Conservation (phyloP, 2,113 vertebrate genomes). For the Chrysochloris asiatica region DNA sequence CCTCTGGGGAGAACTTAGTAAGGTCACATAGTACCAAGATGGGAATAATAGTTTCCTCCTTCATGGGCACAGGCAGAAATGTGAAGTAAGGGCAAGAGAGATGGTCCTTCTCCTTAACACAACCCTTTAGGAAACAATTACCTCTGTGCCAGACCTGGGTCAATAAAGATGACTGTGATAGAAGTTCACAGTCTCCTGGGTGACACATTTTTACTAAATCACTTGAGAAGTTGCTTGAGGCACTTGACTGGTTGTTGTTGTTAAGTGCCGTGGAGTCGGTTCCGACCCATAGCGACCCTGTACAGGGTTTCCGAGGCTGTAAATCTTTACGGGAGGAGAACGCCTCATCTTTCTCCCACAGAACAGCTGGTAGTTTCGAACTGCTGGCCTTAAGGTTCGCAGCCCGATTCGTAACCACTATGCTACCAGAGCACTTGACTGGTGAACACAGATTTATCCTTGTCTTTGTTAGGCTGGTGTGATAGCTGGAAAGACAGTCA, state of each 20-base stretch:
- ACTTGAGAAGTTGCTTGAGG: not conserved
- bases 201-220: not conserved
- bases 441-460: too few species aligned
- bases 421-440: too few species aligned
- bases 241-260: too few species aligned
- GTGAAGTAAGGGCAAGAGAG: not conserved
- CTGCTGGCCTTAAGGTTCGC: too few species aligned
- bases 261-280: too few species aligned
- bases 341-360: too few species aligned
- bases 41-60: not conserved
- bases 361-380: too few species aligned
- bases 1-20: not conserved
- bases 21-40: not conserved
- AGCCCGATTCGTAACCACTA: too few species aligned
- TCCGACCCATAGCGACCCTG: too few species aligned
- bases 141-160: not conserved
- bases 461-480: not conserved
- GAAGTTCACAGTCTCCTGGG: not conserved
- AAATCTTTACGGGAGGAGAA: too few species aligned
- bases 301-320: too few species aligned
- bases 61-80: not conserved
- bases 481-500: not conserved
- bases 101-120: not conserved
- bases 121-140: not conserved
- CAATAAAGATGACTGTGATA: not conserved